Evolutionary conservation across 2,888 invertebrate genomes (phyloP).

Genomic region (Galeruca laticollis): DNA sequence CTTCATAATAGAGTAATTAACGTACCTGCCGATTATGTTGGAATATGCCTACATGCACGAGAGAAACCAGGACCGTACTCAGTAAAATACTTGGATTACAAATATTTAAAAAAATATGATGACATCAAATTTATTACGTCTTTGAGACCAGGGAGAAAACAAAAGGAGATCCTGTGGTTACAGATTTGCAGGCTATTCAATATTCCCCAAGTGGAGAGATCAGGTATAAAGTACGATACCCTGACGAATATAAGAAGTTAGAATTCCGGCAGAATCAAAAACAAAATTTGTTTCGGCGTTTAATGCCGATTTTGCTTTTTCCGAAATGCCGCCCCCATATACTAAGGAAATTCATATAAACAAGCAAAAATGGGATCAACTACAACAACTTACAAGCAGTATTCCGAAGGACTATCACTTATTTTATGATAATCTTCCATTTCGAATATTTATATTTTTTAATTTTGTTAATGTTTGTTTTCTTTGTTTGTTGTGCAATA

Average conservation of each 20-base stretch:
- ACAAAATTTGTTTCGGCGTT: constrained; percentile 2
- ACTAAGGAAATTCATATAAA: constrained; percentile 11
- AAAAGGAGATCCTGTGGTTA: too few species aligned
- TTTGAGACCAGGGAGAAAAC: constrained; percentile 25
- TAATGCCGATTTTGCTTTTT: constrained; percentile 5
- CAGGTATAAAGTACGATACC: constrained; percentile 30
- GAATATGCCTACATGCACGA: constrained; percentile 14
- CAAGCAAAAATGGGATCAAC: constrained; percentile 31
- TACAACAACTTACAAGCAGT: constrained; percentile 27
- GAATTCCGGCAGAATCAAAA: constrained; percentile 6
- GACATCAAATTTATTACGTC: background rate
- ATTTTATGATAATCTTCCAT: constrained; percentile 28
- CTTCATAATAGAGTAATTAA: too few species aligned
- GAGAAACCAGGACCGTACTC: constrained; percentile 16
- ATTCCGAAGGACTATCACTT: constrained; percentile 27
- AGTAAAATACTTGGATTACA: constrained; percentile 6
- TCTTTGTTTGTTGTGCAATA: constrained; percentile 9
- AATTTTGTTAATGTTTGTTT: constrained; percentile 13
- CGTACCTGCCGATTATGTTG: too few species aligned
- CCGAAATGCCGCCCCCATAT: constrained; percentile 12
- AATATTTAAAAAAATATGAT: constrained; percentile 13
- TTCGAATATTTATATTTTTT: constrained; percentile 12
- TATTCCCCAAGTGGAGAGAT: too few species aligned
- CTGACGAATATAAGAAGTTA: constrained; percentile 28
- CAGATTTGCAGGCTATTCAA: too few species aligned